phyloP scores from a whole-genome alignment of 1,140 invertebrate genomes.

The Lycorma delicatula region DNA sequence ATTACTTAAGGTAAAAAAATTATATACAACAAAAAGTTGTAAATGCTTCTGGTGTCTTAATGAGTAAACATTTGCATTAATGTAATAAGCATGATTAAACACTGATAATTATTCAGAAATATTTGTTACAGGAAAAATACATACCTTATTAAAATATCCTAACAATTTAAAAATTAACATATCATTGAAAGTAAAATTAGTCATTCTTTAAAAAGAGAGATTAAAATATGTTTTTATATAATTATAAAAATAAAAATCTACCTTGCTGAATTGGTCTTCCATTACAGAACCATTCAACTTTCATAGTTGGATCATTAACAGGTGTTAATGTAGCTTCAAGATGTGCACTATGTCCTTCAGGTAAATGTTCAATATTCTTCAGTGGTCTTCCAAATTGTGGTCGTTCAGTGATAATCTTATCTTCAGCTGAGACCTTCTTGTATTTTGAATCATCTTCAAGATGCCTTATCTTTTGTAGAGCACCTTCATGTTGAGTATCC shows the following conservation, averaged over 20 bases:
- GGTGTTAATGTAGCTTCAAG: constrained; percentile 92
- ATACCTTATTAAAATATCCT: too few species aligned
- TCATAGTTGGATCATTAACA: constrained; percentile 90
- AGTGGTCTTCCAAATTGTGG: constrained; percentile 83
- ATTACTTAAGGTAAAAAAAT: too few species aligned
- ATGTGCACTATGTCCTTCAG: constrained; percentile 85
- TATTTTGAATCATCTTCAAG: constrained; percentile 79
- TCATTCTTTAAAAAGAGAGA: too few species aligned
- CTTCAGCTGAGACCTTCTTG: constrained; percentile 59
- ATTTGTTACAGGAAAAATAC: too few species aligned
- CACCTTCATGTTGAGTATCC: constrained; percentile 92
- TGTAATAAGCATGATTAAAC: too few species aligned
- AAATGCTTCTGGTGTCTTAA: too few species aligned
- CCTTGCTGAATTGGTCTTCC: constrained; percentile 81
- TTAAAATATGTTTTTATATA: too few species aligned
- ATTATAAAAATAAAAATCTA: constrained; percentile 13
- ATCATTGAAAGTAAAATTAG: too few species aligned
- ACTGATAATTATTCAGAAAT: too few species aligned
- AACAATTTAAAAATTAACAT: too few species aligned
- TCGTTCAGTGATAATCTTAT: constrained; percentile 65
- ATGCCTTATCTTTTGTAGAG: constrained; percentile 82
- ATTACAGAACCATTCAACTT: constrained; percentile 92
- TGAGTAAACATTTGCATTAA: too few species aligned
- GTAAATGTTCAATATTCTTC: constrained; percentile 69
- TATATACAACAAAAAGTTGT: too few species aligned